Percentiles rank a stretch among this genome's conserved stretches.
phyloP scores from a whole-genome alignment of 1,140 invertebrate genomes.

The Heliothis virescens region DNA sequence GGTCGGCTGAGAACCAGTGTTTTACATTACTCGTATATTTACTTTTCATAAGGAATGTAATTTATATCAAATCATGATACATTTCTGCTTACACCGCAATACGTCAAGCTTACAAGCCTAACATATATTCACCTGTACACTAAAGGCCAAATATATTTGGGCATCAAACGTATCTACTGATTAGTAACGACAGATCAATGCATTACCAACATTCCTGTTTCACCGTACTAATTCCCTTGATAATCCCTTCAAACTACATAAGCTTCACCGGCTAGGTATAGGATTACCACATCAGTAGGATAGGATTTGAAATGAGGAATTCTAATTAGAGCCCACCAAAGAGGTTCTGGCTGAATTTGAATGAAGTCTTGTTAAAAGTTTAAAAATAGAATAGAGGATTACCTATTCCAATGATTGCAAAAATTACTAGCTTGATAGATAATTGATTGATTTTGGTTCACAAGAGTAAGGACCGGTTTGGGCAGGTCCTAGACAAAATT shows the following conservation, averaged over 20 bases:
- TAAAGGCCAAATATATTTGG: neutral
- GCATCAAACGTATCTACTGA: neutral
- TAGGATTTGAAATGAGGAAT: neutral
- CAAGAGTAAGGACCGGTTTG: too few species aligned
- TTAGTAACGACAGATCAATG: conserved; percentile 2
- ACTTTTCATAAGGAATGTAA: too few species aligned
- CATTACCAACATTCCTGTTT: conserved; percentile 14
- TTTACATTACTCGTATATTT: too few species aligned
- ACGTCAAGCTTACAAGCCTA: neutral
- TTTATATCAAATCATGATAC: neutral
- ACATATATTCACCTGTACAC: neutral
- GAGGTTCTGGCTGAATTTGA: neutral
- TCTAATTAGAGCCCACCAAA: neutral
- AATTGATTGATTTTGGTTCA: too few species aligned
- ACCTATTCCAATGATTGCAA: too few species aligned
- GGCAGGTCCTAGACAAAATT: too few species aligned
- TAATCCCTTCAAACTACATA: conserved; percentile 21
- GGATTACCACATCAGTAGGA: neutral
- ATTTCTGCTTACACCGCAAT: neutral
- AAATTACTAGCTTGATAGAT: too few species aligned
- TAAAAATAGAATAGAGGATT: neutral
- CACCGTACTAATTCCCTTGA: conserved; percentile 3
- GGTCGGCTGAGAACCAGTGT: too few species aligned
- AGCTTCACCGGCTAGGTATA: neutral
- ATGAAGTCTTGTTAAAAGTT: neutral